Base-by-base conservation (phyloP, 64 coral and sea anemone species). In the Exaiptasia diaphana region DNA sequence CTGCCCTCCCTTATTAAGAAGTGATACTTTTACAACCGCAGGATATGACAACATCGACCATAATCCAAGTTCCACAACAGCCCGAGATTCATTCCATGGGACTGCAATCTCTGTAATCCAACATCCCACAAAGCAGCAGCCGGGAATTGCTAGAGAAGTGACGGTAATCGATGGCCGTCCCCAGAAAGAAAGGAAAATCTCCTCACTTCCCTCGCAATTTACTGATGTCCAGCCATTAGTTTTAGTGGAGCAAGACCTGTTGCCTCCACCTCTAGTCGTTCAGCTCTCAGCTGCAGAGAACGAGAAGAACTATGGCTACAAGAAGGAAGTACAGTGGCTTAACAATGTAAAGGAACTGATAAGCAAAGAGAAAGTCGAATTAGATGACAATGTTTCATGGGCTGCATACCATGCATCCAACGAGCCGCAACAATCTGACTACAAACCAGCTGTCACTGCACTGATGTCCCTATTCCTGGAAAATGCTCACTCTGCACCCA, bases 381-480 rank as follows among this genome's bases (percentile, higher is more conserved):
- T 35, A 39, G 21, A 70, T 37, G 67, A 70, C 0, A 37, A 39
- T 70, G 5, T 85, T 33, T 75, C 71, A 20, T 85, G 82, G 82
- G 82, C 70, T 26, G 82, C 82, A 33, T 75, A 75, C 82, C 71
- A 52, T 61, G 70, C 54, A 26, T 61, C 69, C 15, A 75, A 62
- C 49, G 33, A 43, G 33, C 43, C 53, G 21, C 55, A 54, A 32
- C 53, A 37, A 50, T 18, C 76, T n/a, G 31, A 54, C 30, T 20
- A 67, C 77, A 32, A 73, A 42, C 70, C 56, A 46, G 82, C 82
- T 4, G 53, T 75, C 41, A 53, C 54, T 49, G 36, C 70, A 28
- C 33, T 85, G 53, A 40, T 85, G 45, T 70, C 82, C 23, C 24
- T 85, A 70, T 85, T 85, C 53, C 32, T 41, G 22, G 82, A 85